Evolutionary conservation across 2,113 vertebrate genomes (phyloP).

Genomic region (Erpornis zantholeuca): DNA sequence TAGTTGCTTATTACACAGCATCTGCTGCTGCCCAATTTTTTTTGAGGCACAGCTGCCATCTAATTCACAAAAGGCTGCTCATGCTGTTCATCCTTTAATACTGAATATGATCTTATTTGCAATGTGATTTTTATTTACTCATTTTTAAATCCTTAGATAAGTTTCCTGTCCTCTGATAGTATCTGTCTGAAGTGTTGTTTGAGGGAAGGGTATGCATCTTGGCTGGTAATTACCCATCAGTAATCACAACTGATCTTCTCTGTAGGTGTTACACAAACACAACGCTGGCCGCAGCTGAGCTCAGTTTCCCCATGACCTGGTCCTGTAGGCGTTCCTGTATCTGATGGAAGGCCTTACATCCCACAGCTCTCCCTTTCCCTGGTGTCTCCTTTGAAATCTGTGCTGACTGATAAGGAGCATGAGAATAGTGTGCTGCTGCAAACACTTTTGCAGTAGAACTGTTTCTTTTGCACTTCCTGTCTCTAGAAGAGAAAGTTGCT

Average conservation of each 20-base stretch:
- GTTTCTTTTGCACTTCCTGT: not conserved
- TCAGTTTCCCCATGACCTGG: not conserved
- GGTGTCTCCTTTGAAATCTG: rapidly evolving
- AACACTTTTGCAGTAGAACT: not conserved
- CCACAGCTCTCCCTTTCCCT: not conserved
- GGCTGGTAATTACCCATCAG: not conserved
- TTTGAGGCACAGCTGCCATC: not conserved
- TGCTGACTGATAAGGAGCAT: not conserved
- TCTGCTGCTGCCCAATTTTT: not conserved
- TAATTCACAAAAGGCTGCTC: not conserved
- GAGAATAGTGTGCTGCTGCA: rapidly evolving
- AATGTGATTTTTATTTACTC: not conserved
- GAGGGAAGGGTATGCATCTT: not conserved
- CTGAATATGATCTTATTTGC: not conserved
- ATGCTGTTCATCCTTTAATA: not conserved
- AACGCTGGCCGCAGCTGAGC: not conserved
- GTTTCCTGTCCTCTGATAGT: not conserved
- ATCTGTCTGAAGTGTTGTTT: not conserved
- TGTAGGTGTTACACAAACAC: not conserved
- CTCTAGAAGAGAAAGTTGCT: not conserved
- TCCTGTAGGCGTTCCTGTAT: not conserved
- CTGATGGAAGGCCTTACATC: not conserved
- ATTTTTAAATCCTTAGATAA: not conserved
- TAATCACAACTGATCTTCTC: not conserved
- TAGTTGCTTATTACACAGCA: not conserved